Conservation (phyloP, 1,140 invertebrate genomes). For the Wasmannia auropunctata region DNA sequence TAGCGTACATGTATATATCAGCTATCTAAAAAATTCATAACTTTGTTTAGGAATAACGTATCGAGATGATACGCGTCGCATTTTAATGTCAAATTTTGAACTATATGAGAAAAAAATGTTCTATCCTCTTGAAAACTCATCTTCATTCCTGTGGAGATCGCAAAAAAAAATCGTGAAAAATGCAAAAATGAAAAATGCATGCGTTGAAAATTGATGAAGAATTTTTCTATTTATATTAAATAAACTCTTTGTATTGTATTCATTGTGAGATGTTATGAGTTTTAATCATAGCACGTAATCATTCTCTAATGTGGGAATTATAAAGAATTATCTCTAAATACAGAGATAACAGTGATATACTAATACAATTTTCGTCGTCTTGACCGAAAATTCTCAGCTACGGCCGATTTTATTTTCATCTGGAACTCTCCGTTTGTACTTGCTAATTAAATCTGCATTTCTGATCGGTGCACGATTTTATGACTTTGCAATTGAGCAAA, state of each 20-base stretch:
- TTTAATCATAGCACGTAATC: not conserved
- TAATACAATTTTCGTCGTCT: not conserved
- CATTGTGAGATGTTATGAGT: not conserved
- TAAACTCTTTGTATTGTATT: not conserved
- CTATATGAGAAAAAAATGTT: not conserved
- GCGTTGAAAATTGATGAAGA: not conserved
- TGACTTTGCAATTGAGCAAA: slow-evolving; percentile 43
- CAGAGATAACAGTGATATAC: not conserved
- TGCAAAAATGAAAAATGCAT: not conserved
- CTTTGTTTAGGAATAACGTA: not conserved
- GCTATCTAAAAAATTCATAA: not conserved
- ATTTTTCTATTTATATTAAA: not conserved
- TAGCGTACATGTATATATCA: not conserved
- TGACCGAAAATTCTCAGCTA: not conserved
- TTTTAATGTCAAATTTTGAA: not conserved
- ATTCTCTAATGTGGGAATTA: not conserved
- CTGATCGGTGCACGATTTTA: slow-evolving; percentile 57
- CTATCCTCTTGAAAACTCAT: slow-evolving; percentile 5
- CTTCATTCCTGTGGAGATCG: not conserved
- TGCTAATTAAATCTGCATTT: slow-evolving; percentile 64
- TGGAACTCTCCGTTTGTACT: slow-evolving; percentile 7
- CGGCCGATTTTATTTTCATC: not conserved
- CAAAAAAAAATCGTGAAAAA: not conserved
- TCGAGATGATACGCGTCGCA: not conserved
- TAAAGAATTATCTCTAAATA: not conserved